Evolutionary conservation across 2,888 invertebrate species (phyloP).

Genomic region (Yponomeuta cagnagella): DNA sequence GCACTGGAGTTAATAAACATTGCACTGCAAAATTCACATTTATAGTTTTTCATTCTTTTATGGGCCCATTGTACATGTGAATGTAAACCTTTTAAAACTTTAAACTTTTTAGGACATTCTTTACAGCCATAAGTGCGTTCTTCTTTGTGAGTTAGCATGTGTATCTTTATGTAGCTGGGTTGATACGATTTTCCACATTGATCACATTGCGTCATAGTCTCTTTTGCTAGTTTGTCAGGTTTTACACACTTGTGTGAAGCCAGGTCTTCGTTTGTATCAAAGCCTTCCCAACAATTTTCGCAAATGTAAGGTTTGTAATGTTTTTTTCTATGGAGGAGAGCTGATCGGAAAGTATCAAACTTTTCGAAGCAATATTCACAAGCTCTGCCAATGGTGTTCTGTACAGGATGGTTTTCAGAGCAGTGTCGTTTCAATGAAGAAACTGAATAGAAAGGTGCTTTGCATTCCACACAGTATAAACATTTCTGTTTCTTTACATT

Average conservation of each 20-base stretch:
- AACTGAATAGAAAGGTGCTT: constrained; percentile 46
- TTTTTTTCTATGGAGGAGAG: constrained; percentile 58
- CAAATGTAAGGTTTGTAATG: constrained; percentile 63
- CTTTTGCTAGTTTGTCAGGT: constrained; percentile 18
- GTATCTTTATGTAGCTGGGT: constrained; percentile 60
- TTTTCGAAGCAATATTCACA: constrained; percentile 67
- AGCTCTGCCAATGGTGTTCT: constrained; percentile 49
- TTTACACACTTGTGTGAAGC: constrained; percentile 46
- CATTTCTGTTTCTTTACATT: constrained; percentile 28
- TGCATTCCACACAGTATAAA: constrained; percentile 63
- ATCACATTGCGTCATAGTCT: constrained; percentile 55
- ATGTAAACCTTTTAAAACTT: constrained; percentile 62
- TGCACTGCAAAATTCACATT: constrained; percentile 66
- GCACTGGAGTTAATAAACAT: constrained; percentile 67
- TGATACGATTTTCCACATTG: constrained; percentile 71
- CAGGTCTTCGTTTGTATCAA: constrained; percentile 41
- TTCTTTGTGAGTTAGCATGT: constrained; percentile 62
- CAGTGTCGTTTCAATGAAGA: constrained; percentile 53
- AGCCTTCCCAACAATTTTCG: constrained; percentile 67
- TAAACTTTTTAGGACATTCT: constrained; percentile 67
- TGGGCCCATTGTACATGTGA: constrained; percentile 69
- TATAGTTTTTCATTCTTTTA: constrained; percentile 61
- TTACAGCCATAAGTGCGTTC: constrained; percentile 60
- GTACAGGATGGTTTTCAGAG: constrained; percentile 45
- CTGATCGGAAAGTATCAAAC: constrained; percentile 60